These are phyloP conservation scores for Hypomesus transpacificus DNA, from an alignment of 2,113 vertebrate species.

Conservation along the genomic window DNA sequence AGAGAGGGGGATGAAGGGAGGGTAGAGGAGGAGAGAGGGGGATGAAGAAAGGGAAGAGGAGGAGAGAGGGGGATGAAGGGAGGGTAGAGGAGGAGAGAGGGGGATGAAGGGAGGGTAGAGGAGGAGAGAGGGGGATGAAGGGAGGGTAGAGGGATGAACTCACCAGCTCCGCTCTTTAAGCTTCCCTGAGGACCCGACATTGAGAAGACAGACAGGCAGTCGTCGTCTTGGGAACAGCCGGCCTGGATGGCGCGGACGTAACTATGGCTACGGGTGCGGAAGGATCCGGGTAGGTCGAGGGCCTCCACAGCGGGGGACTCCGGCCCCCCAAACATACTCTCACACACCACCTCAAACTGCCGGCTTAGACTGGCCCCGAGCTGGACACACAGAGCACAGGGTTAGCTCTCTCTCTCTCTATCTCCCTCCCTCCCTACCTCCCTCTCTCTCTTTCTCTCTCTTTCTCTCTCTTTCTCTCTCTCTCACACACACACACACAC, in stretches of 20 bases:
- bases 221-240: constrained; percentile 95
- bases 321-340: constrained; percentile 91
- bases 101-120: constrained; percentile 22
- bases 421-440: neutral
- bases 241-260: constrained; percentile 98
- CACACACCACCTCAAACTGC: constrained; percentile 92
- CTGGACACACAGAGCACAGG: constrained; percentile 53
- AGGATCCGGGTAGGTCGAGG: constrained; percentile 94
- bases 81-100: constrained; percentile 14
- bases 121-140: neutral
- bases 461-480: too few species aligned
- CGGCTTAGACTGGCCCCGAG: constrained; percentile 89
- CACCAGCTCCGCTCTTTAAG: constrained; percentile 85
- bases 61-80: neutral
- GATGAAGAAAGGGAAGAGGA: neutral
- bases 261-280: constrained; percentile 97
- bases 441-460: too few species aligned
- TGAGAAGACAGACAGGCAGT: constrained; percentile 95
- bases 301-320: constrained; percentile 97
- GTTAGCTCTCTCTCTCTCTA: neutral
- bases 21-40: neutral
- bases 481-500: neutral
- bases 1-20: neutral
- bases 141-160: constrained; percentile 51
- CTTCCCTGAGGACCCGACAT: constrained; percentile 83